Evolutionary conservation across 1,140 invertebrate genomes (phyloP), one percentile per base, ranked within the genome.

Genomic region (Ceratina australensis): DNA sequence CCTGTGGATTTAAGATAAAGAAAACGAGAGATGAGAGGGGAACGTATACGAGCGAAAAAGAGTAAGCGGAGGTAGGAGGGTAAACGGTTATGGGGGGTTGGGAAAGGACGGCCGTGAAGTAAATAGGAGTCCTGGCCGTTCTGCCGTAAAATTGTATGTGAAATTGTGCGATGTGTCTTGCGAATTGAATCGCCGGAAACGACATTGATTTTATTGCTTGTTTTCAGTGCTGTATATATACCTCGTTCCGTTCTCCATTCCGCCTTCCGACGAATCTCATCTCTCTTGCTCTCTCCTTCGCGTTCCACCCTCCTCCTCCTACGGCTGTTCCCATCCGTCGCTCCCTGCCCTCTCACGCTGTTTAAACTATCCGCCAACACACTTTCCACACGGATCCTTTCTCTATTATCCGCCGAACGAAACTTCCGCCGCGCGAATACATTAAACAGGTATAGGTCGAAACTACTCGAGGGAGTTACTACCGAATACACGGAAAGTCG

Each of bases 141-240:
- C 91, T 92, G 87, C 90, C 92, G 92, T 92, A 92, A 92, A 92
- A 92, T 92, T 92, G 91, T 92, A 92, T 91, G 91, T 92, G 91
- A 92, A 92, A 92, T 92, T 92, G 92, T 90, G 91, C 91, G 91
- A 92, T 92, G 92, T 91, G 91, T 92, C 92, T 92, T 92, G 89
- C 88, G 92, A 92, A 92, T 92, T 92, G 92, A 92, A 92, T 92
- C 88, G 91, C 90, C 91, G 88, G 91, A 91, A 92, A 92, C 91
- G 92, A 92, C 92, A 92, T 92, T 92, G 91, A 92, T 92, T 92
- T 92, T 92, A 92, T 92, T 92, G 91, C 90, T 92, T 92, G 91
- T 92, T 92, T 92, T 90, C 83, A 86, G 73, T 64, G 86, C 80
- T 87, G 83, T 85, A 83, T 80, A 79, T 85, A 84, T 80, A 79